These are phyloP conservation scores for Ophiothrix spiculata DNA, from an alignment of 35 echinoderm and acorn worm species.

Conservation along the genomic window DNA sequence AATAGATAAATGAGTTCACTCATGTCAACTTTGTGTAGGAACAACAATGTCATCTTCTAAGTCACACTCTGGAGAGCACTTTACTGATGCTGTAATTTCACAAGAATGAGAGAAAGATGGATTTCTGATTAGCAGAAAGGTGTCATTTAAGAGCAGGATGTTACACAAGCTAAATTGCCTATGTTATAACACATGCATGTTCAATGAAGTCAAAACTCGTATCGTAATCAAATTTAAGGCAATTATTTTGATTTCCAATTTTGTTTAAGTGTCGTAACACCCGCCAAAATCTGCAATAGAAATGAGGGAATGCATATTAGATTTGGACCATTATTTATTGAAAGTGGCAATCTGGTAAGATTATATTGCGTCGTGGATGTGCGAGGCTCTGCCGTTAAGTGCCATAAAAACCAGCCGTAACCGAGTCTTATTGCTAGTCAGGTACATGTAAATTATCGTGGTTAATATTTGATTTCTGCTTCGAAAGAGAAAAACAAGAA, in stretches of 20 bases:
- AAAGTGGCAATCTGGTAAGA: neutral
- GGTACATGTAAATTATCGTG: neutral
- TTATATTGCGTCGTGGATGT: neutral
- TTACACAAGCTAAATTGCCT: neutral
- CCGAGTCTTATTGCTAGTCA: neutral
- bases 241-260: conserved; percentile 16
- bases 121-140: no score
- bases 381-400: conserved; percentile 1
- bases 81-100: no score
- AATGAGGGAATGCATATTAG: conserved; percentile 3
- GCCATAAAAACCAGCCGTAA: neutral
- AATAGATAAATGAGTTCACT: neutral
- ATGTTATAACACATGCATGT: neutral
- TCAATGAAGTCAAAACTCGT: neutral
- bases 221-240: conserved; percentile 1
- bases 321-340: conserved; percentile 8
- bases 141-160: neutral
- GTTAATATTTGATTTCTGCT: neutral
- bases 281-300: neutral
- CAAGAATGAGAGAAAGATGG: neutral
- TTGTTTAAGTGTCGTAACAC: neutral
- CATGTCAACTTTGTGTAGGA: neutral
- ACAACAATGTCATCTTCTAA: neutral
- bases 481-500: neutral
- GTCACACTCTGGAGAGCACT: no score